Base-by-base conservation (phyloP, 2,888 invertebrate genomes). In the Acanthoscelides obtectus region DNA sequence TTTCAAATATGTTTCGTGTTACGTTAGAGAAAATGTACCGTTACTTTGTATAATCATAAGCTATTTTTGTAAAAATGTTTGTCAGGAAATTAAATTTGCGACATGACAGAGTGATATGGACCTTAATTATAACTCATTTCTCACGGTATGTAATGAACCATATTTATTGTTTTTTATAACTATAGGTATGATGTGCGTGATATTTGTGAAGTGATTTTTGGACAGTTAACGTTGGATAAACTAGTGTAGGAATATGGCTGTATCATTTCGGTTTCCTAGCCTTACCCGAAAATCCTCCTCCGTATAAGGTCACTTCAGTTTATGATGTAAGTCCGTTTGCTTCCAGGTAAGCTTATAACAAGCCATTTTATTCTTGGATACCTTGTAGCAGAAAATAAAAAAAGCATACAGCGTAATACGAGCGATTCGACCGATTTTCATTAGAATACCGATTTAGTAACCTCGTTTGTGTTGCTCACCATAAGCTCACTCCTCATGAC, bases 141-240 rank as follows among this genome's bases (percentile, higher is more conserved):
- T 67, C 71, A 69, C 70, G 70, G 68, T 70, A 64, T 68, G 68
- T 70, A 72, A 71, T 69, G 71, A 71, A 69, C 68, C 64, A 71
- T 68, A 27, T 69, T 71, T 64, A 72, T 74, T 75, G 75, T 73
- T 76, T 78, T 77, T 75, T 63, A 74, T 76, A 75, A 70, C 69
- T 74, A 78, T 78, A 75, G 75, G 78, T 79, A 78, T 75, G 78
- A 76, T 79, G 80, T 80, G 78, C 77, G 77, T 80, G 79, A 80
- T 77, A 78, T 78, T 82, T 83, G 83, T 83, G 80, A 81, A 82
- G 83, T 83, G 82, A 81, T 81, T 80, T 81, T 80, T 79, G 79
- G 79, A 75, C 77, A 80, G 80, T 80, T 81, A 80, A 78, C 80
- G 81, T 83, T 82, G 82, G 80, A 80, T 81, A 82, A 83, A 68